Percentiles rank a stretch among this genome's conserved stretches.
Conservation (phyloP, 2,113 vertebrate genomes). For the Neodon shergylaensis region DNA sequence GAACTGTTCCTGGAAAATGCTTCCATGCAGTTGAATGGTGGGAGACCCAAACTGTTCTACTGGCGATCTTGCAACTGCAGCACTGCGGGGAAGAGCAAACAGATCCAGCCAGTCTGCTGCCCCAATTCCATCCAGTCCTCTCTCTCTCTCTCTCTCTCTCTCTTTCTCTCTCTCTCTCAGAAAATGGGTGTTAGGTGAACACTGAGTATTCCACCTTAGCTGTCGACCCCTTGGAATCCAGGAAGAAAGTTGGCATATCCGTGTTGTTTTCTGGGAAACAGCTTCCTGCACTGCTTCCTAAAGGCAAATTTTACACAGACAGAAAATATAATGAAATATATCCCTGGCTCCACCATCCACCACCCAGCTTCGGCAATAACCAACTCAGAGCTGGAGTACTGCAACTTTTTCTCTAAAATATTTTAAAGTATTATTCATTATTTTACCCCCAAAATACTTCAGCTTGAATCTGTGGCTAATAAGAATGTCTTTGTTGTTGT, state of each 20-base stretch:
- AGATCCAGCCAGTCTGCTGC: no score
- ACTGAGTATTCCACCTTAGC: not conserved
- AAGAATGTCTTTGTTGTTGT: not conserved
- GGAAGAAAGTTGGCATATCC: not conserved
- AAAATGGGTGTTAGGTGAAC: not conserved
- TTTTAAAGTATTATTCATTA: not conserved
- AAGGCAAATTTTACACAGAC: not conserved
- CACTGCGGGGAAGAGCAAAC: rapidly evolving
- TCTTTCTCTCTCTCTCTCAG: not conserved
- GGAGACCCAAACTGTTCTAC: not conserved
- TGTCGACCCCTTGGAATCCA: not conserved
- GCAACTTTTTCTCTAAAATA: not conserved
- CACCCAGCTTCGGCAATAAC: not conserved
- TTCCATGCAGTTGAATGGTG: rapidly evolving
- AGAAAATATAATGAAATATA: not conserved
- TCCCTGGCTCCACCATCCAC: not conserved
- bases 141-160: no score
- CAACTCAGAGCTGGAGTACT: not conserved
- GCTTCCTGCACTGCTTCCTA: not conserved
- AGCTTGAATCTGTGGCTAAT: not conserved
- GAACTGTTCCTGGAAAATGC: not conserved
- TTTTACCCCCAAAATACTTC: not conserved
- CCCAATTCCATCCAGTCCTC: not conserved
- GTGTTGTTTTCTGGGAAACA: not conserved
- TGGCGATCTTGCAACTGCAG: no score